These are phyloP conservation scores for Sebastolobus alascanus DNA, from an alignment of 2,797 vertebrate species.

Conservation along the genomic window DNA sequence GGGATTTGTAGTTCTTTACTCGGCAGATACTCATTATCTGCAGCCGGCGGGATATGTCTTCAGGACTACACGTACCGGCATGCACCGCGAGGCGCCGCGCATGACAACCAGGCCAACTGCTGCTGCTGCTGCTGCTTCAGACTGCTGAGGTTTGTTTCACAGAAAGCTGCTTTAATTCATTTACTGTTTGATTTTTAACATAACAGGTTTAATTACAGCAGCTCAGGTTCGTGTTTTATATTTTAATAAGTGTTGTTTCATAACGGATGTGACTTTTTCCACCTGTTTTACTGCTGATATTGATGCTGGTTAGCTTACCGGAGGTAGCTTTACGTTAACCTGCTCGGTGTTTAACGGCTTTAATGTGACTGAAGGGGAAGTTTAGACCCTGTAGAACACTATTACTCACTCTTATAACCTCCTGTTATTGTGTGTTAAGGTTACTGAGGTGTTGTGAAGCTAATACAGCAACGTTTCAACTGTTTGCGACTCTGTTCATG, in stretches of 20 bases:
- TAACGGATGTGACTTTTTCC: conserved; percentile 1
- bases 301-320: background rate
- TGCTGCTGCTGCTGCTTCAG: background rate
- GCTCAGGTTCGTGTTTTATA: fast-evolving
- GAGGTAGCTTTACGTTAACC: conserved; percentile 12
- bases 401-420: too few relatives aligned
- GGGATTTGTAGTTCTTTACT: conserved; percentile 51
- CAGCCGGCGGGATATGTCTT: fast-evolving
- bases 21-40: too few relatives aligned
- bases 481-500: too few relatives aligned
- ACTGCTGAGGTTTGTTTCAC: conserved; percentile 40
- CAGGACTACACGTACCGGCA: conserved; percentile 53
- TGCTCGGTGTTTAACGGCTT: background rate
- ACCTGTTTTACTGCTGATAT: background rate
- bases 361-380: too few relatives aligned
- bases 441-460: too few relatives aligned
- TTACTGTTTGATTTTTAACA: fast-evolving
- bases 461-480: too few relatives aligned
- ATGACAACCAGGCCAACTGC: conserved; percentile 7
- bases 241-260: fast-evolving
- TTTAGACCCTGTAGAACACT: too few relatives aligned
- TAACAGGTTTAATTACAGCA: fast-evolving
- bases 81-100: conserved; percentile 23
- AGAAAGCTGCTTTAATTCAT: background rate
- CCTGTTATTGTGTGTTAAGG: too few relatives aligned